Evolutionary conservation across 2,888 invertebrate genomes (phyloP).

Genomic region (Eupelmus urozonus): DNA sequence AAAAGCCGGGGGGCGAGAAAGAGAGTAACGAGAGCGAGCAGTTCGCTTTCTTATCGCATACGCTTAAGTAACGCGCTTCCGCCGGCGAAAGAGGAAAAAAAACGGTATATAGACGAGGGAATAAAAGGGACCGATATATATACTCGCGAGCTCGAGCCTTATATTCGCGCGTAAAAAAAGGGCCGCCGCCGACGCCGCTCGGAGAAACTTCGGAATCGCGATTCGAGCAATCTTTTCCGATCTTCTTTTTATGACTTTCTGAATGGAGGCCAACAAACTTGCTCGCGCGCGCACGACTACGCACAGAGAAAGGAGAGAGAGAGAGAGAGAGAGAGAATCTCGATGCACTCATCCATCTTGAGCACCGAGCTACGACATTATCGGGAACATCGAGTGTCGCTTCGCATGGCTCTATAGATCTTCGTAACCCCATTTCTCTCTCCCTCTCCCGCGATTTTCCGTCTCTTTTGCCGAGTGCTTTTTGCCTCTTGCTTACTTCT

Average conservation of each 20-base stretch:
- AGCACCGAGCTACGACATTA: slow-evolving; percentile 56
- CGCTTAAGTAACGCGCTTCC: background rate
- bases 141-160: background rate
- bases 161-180: background rate
- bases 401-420: slow-evolving; percentile 55
- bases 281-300: background rate
- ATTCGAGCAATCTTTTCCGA: slow-evolving; percentile 53
- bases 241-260: slow-evolving; percentile 57
- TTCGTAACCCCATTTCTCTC: slow-evolving; percentile 56
- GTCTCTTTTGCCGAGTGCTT: slow-evolving; percentile 1
- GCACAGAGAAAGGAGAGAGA: background rate
- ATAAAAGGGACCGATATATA: background rate
- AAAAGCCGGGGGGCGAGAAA: background rate
- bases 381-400: slow-evolving; percentile 59
- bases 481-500: background rate
- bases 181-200: background rate
- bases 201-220: slow-evolving; percentile 30
- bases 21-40: background rate
- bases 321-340: slow-evolving; percentile 37
- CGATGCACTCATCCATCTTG: slow-evolving; percentile 58
- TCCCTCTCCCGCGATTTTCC: slow-evolving; percentile 12
- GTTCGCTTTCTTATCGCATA: background rate
- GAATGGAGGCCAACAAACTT: slow-evolving; percentile 56
- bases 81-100: too few relatives aligned
- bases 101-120: background rate